A percentile compares a stretch with the other conserved stretches of the same genome.
phyloP scores from a whole-genome alignment of 2,113 vertebrate genomes.

The Heterocephalus glaber region DNA sequence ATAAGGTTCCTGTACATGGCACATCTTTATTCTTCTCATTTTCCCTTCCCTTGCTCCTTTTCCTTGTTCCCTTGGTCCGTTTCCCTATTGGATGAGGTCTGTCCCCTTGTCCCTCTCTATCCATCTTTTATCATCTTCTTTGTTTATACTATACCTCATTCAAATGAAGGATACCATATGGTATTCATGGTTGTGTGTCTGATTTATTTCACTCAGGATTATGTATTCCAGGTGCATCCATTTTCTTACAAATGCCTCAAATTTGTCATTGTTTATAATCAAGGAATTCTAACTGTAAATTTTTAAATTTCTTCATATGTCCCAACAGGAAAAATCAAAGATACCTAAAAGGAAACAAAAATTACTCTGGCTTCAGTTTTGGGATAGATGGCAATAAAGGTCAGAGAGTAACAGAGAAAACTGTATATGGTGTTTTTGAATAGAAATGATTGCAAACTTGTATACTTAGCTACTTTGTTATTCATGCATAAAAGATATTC shows the following conservation, averaged over 20 bases:
- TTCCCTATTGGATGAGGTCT: not conserved
- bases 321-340: not conserved
- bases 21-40: not conserved
- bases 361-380: conserved; percentile 7
- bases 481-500: not conserved
- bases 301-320: not conserved
- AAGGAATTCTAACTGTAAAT: conserved; percentile 12
- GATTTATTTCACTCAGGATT: not conserved
- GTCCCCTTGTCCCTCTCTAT: not conserved
- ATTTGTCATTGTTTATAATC: not conserved
- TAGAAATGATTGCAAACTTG: not conserved
- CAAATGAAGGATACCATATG: not conserved
- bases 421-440: not conserved
- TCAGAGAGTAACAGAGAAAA: not conserved
- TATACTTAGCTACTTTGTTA: not conserved
- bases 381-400: not conserved
- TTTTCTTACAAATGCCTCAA: not conserved
- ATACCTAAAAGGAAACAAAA: not conserved
- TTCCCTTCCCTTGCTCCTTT: not conserved
- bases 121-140: not conserved
- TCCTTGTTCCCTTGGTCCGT: not conserved
- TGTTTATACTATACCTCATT: not conserved
- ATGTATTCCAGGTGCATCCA: not conserved
- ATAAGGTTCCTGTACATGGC: not conserved
- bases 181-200: not conserved